These are phyloP conservation scores for Drosophila lowei DNA, from an alignment of 1,140 invertebrate species.

Conservation along the genomic window DNA sequence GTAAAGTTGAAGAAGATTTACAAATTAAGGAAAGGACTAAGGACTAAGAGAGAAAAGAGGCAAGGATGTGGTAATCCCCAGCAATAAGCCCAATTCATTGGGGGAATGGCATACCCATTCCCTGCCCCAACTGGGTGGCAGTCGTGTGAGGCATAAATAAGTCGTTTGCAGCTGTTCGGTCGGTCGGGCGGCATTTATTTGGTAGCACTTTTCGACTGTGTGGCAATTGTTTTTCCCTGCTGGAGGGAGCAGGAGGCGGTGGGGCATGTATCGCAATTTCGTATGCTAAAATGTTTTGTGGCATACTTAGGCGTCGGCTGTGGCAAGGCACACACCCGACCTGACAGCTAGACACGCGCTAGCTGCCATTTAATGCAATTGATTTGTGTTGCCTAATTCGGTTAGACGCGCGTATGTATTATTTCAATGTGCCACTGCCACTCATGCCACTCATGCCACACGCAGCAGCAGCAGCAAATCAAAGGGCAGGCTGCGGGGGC, in stretches of 20 bases:
- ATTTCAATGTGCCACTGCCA: neutral
- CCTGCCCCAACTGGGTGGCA: neutral
- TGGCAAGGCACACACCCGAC: slow-evolving; percentile 14
- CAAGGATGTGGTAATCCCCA: slow-evolving; percentile 31
- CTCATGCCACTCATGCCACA: slow-evolving; percentile 25
- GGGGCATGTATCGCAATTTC: slow-evolving; percentile 37
- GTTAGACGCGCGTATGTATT: slow-evolving; percentile 35
- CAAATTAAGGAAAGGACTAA: neutral
- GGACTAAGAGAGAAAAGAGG: no score
- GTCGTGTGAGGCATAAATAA: slow-evolving; percentile 63
- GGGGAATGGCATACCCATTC: neutral
- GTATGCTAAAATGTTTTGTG: slow-evolving; percentile 29
- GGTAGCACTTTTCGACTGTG: slow-evolving; percentile 37
- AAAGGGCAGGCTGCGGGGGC: neutral
- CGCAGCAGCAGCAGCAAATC: slow-evolving; percentile 4
- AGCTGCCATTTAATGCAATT: slow-evolving; percentile 75
- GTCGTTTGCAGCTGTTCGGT: slow-evolving; percentile 75
- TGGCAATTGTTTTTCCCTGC: slow-evolving; percentile 53
- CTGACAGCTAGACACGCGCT: slow-evolving; percentile 50
- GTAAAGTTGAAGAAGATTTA: no score
- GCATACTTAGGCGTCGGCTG: slow-evolving; percentile 19
- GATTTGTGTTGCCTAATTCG: slow-evolving; percentile 74
- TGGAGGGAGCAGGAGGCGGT: no score
- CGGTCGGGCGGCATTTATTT: slow-evolving; percentile 66
- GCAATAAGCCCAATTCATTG: slow-evolving; percentile 3